These are phyloP conservation scores for Miichthys miiuy DNA, from an alignment of 2,797 vertebrate species.

Conservation along the genomic window DNA sequence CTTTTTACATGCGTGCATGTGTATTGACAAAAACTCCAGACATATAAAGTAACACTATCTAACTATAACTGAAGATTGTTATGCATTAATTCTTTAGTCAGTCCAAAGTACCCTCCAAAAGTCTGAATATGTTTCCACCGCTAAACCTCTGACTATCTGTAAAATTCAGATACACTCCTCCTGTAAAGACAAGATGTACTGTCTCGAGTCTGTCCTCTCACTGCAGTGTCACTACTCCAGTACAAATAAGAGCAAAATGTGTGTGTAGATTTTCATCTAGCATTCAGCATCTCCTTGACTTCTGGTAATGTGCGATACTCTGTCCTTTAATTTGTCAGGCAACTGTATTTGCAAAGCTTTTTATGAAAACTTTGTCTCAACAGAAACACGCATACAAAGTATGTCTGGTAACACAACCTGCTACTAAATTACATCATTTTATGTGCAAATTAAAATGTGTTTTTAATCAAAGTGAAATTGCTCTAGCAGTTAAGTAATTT, in stretches of 20 bases:
- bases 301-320: not conserved
- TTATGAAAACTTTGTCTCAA: not conserved
- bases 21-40: conserved; percentile 8
- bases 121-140: conserved; percentile 1
- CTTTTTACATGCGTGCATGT: not conserved
- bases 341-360: not conserved
- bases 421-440: not conserved
- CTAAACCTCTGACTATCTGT: not conserved
- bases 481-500: not conserved
- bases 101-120: not conserved
- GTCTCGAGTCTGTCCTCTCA: not conserved
- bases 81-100: conserved; percentile 4
- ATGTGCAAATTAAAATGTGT: not conserved
- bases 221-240: not conserved
- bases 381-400: not conserved
- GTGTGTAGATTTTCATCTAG: not conserved
- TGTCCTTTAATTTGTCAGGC: not conserved
- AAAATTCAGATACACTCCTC: not conserved
- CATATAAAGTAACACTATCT: not conserved
- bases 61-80: not conserved
- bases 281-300: not conserved
- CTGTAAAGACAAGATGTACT: not conserved
- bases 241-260: conserved; percentile 1
- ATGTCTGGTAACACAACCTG: not conserved
- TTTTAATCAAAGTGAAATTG: not conserved